phyloP scores from a whole-genome alignment of 2,888 invertebrate genomes.

The Noctua pronuba region DNA sequence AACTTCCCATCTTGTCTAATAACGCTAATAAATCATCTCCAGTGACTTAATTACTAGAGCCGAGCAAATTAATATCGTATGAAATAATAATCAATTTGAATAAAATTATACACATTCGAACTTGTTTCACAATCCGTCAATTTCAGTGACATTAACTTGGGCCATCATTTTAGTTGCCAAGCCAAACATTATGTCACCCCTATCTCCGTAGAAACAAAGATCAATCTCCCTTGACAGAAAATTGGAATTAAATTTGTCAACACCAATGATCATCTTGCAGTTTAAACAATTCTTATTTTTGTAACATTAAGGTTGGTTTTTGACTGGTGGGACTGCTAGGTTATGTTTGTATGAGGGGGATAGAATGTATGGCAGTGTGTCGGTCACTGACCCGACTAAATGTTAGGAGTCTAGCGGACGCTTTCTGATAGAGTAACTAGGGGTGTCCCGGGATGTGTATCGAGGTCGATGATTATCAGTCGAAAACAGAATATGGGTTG shows the following conservation, averaged over 20 bases:
- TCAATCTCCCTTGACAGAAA: slow-evolving; percentile 59
- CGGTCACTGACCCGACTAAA: slow-evolving; percentile 85
- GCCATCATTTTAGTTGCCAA: slow-evolving; percentile 52
- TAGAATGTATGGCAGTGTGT: slow-evolving; percentile 87
- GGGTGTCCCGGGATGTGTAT: slow-evolving; percentile 71
- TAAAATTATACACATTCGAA: slow-evolving; percentile 59
- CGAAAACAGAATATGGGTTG: slow-evolving; percentile 47
- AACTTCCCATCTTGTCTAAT: slow-evolving; percentile 47
- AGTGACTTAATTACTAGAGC: slow-evolving; percentile 41
- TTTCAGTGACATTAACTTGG: slow-evolving; percentile 62
- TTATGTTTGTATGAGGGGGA: slow-evolving; percentile 66
- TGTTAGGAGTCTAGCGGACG: slow-evolving; percentile 76
- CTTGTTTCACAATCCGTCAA: slow-evolving; percentile 65
- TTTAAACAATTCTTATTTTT: slow-evolving; percentile 34
- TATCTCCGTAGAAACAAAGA: slow-evolving; percentile 42
- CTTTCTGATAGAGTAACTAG: slow-evolving; percentile 79
- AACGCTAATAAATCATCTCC: slow-evolving; percentile 44
- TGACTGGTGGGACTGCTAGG: slow-evolving; percentile 17
- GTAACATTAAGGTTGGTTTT: slow-evolving; percentile 54
- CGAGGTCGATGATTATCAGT: slow-evolving; percentile 65
- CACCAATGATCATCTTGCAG: slow-evolving; percentile 30
- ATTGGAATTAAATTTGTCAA: slow-evolving; percentile 59
- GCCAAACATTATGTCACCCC: slow-evolving; percentile 22
- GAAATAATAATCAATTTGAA: slow-evolving; percentile 62
- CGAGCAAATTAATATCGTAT: slow-evolving; percentile 49